Evolutionary conservation across 2,113 vertebrate species (phyloP), one percentile per base, ranked within the genome.

Genomic region (Himantopus leucocephalus): DNA sequence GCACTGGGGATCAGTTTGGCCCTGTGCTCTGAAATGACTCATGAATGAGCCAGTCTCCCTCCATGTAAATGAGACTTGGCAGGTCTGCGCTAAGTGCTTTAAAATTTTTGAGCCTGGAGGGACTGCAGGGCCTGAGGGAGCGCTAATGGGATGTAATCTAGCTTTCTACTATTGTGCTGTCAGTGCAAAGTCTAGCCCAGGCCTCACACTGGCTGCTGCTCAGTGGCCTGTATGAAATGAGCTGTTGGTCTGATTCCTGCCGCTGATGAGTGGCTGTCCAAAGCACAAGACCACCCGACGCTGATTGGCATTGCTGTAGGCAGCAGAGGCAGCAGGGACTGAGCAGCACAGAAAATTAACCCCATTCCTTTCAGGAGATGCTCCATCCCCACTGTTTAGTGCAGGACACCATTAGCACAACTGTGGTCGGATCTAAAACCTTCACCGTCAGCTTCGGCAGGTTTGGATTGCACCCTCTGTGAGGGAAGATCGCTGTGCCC

Each of bases 151-250:
- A 72, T 95, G 90, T 88, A 93, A 62, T 77, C 58, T 80, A 79
- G 66, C 88, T 74, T 39, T 77, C 32, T 73, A 27, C 66, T 20
- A 4, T 82, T 89, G 71, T 75, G 76, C 86, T 92, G 73, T 82
- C 77, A 50, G 64, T 37, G 13, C 85, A 19, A 12, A 70, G 76
- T 41, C 84, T 84, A 34, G 88, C 80, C 24, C 16, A 23, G 71
- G 35, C 78, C 53, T 79, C 1, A 0, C 0, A 3, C 86, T 88
- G 60, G 39, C 79, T 93, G 88, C 88, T 96, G 96, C 58, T 95
- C 92, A 88, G 64, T 95, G 95, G 96, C 92, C 95, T 94, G 92
- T 79, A 62, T 77, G 71, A 76, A 97, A 95, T 63, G 62, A 91
- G 74, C 74, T 80, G 67, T 68, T 97, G 88, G 34, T 89, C 80